These are phyloP conservation scores for Drosophila pegasa DNA, from an alignment of 2,888 invertebrate genomes.

Conservation along the genomic window DNA sequence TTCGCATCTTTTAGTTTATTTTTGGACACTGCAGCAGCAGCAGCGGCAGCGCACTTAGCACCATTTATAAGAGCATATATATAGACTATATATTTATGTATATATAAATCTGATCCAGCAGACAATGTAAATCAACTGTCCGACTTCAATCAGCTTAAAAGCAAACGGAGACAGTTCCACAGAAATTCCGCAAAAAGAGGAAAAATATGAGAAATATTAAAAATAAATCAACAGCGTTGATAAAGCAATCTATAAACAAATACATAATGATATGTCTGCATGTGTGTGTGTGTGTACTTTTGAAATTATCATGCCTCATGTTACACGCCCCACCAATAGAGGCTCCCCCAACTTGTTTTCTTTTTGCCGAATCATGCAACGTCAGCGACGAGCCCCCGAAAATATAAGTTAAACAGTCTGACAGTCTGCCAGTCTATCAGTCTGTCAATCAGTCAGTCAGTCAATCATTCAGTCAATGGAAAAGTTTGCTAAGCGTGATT, in stretches of 20 bases:
- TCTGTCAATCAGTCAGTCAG: background rate
- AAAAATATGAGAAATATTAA: constrained; percentile 5
- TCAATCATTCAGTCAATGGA: background rate
- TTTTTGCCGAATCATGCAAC: constrained; percentile 33
- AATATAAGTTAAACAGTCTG: constrained; percentile 12
- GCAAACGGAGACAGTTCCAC: constrained; percentile 11
- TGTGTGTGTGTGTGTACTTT: constrained; percentile 19
- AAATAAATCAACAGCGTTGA: constrained; percentile 19
- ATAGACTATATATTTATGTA: background rate
- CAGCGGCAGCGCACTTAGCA: constrained; percentile 48
- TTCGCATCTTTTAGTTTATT: constrained; percentile 33
- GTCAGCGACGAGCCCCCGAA: constrained; percentile 56
- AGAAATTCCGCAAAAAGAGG: constrained; percentile 1
- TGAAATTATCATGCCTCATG: constrained; percentile 45
- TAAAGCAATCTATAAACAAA: constrained; percentile 17
- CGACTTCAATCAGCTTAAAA: constrained; percentile 70
- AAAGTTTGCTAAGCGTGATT: constrained; percentile 1
- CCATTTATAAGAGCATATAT: constrained; percentile 18
- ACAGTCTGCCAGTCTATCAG: too few species aligned
- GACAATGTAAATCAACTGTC: constrained; percentile 70
- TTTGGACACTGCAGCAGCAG: constrained; percentile 40
- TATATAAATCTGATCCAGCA: background rate
- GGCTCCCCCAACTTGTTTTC: background rate
- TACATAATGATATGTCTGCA: background rate
- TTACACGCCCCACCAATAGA: constrained; percentile 1